Percentiles rank a stretch among this genome's conserved stretches.
Evolutionary conservation across 1,140 invertebrate species (phyloP).

Genomic region (Whitmania pigra): DNA sequence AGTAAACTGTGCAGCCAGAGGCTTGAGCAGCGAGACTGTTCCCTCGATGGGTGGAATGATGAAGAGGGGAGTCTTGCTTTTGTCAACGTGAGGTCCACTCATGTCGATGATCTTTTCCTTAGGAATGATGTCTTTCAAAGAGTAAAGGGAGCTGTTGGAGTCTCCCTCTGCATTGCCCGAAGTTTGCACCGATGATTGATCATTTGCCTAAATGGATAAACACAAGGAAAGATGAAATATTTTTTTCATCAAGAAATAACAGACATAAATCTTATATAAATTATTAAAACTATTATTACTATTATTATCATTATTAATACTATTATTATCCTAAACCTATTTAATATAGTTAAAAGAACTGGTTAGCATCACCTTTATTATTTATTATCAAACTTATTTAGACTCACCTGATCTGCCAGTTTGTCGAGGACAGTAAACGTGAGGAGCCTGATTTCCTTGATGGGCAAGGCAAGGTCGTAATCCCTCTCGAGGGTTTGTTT

Average conservation of each 20-base stretch:
- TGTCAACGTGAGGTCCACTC: slow-evolving; percentile 37
- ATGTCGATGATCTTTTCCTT: slow-evolving; percentile 41
- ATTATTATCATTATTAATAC: too few species aligned
- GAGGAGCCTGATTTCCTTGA: slow-evolving; percentile 66
- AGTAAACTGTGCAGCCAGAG: slow-evolving; percentile 46
- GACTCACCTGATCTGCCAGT: slow-evolving; percentile 44
- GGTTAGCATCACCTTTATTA: too few species aligned
- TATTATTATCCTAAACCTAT: too few species aligned
- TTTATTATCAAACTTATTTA: too few species aligned
- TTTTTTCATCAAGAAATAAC: slow-evolving; percentile 28
- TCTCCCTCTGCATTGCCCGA: slow-evolving; percentile 32
- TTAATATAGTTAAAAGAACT: too few species aligned
- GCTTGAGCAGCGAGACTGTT: slow-evolving; percentile 54
- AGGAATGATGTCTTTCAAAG: slow-evolving; percentile 45
- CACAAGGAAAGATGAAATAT: neutral
- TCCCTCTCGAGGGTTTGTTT: slow-evolving; percentile 87
- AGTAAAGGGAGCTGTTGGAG: slow-evolving; percentile 32
- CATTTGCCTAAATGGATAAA: slow-evolving; percentile 29
- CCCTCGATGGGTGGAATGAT: slow-evolving; percentile 86
- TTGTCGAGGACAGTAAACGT: slow-evolving; percentile 51
- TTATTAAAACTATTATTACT: too few species aligned
- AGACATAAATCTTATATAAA: slow-evolving; percentile 35
- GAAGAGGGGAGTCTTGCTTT: slow-evolving; percentile 50
- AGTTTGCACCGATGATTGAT: neutral
- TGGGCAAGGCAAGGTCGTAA: slow-evolving; percentile 72